Percentiles rank a stretch among this genome's conserved stretches.
These are phyloP conservation scores for Sarcophaga bullata DNA, from an alignment of 1,140 invertebrate species.

Conservation along the genomic window DNA sequence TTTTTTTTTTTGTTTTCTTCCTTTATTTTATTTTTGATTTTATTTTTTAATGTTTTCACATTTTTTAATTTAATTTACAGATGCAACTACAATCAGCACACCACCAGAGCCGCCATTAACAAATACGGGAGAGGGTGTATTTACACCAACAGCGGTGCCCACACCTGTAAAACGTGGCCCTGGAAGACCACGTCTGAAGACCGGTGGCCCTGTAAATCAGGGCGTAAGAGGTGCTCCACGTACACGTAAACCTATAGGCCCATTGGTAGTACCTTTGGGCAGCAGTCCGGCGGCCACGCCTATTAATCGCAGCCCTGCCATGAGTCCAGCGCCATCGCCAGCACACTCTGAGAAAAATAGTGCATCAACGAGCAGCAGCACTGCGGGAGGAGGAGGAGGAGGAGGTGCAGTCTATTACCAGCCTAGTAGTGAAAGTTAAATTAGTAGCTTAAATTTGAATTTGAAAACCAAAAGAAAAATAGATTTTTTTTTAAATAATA, in stretches of 20 bases:
- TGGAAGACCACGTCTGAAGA: conserved; percentile 78
- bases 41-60: conserved; percentile 3
- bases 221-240: conserved; percentile 69
- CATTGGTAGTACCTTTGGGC: conserved; percentile 71
- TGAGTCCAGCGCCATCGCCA: conserved; percentile 59
- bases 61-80: conserved; percentile 44
- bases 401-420: neutral
- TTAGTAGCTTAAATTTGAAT: neutral
- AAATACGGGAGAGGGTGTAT: conserved; percentile 38
- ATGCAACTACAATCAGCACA: conserved; percentile 24
- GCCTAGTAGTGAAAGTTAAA: conserved; percentile 12
- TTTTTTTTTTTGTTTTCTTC: no score
- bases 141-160: conserved; percentile 39
- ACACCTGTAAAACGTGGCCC: conserved; percentile 70
- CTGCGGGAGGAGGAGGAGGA: neutral
- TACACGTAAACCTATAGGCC: conserved; percentile 70
- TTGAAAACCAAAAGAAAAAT: neutral
- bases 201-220: conserved; percentile 72
- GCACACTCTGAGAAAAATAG: conserved; percentile 35
- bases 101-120: conserved; percentile 41
- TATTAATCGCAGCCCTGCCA: conserved; percentile 56
- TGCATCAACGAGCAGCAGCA: neutral
- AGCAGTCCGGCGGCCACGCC: conserved; percentile 65
- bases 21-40: neutral
- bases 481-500: neutral